These are phyloP conservation scores for Drosophila merina DNA, from an alignment of 2,888 invertebrate genomes.

Conservation along the genomic window DNA sequence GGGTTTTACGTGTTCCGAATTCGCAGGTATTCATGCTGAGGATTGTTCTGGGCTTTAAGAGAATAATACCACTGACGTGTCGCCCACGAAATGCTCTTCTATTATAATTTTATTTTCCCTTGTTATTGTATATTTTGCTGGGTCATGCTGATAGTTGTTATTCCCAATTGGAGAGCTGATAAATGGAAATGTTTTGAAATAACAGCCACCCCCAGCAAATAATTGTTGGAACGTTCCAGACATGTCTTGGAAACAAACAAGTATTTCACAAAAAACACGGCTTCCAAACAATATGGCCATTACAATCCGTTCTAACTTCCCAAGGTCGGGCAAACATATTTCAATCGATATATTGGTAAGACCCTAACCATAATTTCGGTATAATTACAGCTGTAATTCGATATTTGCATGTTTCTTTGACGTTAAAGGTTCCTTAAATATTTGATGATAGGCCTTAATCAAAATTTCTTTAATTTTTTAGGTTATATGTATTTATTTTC, in stretches of 20 bases:
- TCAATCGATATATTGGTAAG: constrained; percentile 9
- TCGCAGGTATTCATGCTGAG: constrained; percentile 4
- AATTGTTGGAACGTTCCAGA: constrained; percentile 21
- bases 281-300: neutral
- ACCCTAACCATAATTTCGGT: constrained; percentile 4
- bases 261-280: neutral
- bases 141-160: constrained; percentile 62
- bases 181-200: constrained; percentile 28
- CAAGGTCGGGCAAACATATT: constrained; percentile 23
- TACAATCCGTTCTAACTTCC: constrained; percentile 1
- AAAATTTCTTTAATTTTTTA: neutral
- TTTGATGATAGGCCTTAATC: neutral
- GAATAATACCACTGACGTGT: constrained; percentile 54
- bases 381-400: constrained; percentile 28
- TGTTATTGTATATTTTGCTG: constrained; percentile 38
- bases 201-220: constrained; percentile 15
- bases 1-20: constrained; percentile 7
- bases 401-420: constrained; percentile 18
- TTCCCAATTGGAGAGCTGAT: constrained; percentile 55
- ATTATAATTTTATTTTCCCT: constrained; percentile 27
- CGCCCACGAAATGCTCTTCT: constrained; percentile 16
- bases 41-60: constrained; percentile 39
- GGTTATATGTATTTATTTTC: neutral
- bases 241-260: neutral
- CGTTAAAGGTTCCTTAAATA: neutral